phyloP scores from a whole-genome alignment of 2,888 invertebrate genomes.

The Bombylius discolor region DNA sequence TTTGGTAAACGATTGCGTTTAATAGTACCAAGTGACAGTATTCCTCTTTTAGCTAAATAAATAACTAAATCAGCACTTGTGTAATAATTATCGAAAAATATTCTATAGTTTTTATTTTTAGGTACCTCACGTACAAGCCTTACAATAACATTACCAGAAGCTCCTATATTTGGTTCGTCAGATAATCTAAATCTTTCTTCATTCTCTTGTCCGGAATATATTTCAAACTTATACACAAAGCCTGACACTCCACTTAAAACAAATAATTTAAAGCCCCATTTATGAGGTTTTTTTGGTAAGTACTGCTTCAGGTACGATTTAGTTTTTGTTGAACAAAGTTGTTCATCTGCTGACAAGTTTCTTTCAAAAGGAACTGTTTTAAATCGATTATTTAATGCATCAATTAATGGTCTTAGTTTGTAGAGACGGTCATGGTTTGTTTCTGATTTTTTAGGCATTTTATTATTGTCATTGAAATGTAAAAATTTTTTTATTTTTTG shows the following conservation, averaged over 20 bases:
- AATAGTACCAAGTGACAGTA: neutral
- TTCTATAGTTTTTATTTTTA: constrained; percentile 6
- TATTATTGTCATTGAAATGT: too few species aligned
- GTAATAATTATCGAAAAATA: constrained; percentile 11
- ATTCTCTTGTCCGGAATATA: constrained; percentile 12
- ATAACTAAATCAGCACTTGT: constrained; percentile 7
- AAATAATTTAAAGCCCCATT: constrained; percentile 14
- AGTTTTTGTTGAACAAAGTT: too few species aligned
- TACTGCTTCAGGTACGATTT: constrained; percentile 8
- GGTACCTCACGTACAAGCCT: constrained; percentile 7
- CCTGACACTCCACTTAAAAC: constrained; percentile 12
- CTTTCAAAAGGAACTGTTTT: too few species aligned
- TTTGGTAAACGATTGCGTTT: neutral
- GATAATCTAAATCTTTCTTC: constrained; percentile 10
- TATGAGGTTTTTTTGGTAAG: constrained; percentile 12
- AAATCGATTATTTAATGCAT: too few species aligned
- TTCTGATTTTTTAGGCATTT: too few species aligned
- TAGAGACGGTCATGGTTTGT: too few species aligned
- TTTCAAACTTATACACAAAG: constrained; percentile 9
- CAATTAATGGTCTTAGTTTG: too few species aligned
- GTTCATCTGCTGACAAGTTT: too few species aligned
- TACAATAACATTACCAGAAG: constrained; percentile 8
- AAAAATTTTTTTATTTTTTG: too few species aligned
- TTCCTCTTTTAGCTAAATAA: constrained; percentile 2
- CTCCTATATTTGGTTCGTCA: constrained; percentile 5